These are phyloP conservation scores for Ophraella communa DNA, from an alignment of 2,888 invertebrate species.

Conservation along the genomic window DNA sequence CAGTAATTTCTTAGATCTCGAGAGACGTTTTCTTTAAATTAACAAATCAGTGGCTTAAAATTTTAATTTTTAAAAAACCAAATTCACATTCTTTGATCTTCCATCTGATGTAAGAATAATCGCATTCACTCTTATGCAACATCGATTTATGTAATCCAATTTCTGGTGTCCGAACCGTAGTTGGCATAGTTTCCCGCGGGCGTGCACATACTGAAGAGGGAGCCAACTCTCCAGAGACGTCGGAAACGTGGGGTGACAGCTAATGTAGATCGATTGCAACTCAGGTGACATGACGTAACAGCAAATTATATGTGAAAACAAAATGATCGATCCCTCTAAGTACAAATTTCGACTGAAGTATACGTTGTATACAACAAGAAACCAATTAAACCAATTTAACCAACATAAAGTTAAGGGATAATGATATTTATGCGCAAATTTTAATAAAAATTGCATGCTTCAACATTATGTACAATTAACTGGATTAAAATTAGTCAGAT, in stretches of 20 bases:
- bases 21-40: neutral
- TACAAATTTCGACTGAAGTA: too few species aligned
- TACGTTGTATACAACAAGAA: too few species aligned
- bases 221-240: slow-evolving; percentile 39
- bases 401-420: too few species aligned
- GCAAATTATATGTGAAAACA: neutral
- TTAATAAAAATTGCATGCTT: too few species aligned
- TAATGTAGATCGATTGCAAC: slow-evolving; percentile 33
- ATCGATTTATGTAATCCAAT: slow-evolving; percentile 54
- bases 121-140: slow-evolving; percentile 48
- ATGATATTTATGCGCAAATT: too few species aligned
- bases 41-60: neutral
- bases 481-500: too few species aligned
- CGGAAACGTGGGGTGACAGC: slow-evolving; percentile 19
- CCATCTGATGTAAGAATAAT: slow-evolving; percentile 25
- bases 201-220: slow-evolving; percentile 30
- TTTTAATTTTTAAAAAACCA: neutral
- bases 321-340: neutral
- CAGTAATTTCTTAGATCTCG: neutral
- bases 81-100: neutral
- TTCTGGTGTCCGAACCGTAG: slow-evolving; percentile 44
- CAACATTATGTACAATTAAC: too few species aligned
- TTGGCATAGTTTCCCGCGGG: slow-evolving; percentile 45
- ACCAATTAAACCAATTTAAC: too few species aligned
- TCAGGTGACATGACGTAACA: slow-evolving; percentile 26